These are phyloP conservation scores for Oncorhynchus kisutch DNA, from an alignment of 2,113 vertebrate species.

Conservation along the genomic window DNA sequence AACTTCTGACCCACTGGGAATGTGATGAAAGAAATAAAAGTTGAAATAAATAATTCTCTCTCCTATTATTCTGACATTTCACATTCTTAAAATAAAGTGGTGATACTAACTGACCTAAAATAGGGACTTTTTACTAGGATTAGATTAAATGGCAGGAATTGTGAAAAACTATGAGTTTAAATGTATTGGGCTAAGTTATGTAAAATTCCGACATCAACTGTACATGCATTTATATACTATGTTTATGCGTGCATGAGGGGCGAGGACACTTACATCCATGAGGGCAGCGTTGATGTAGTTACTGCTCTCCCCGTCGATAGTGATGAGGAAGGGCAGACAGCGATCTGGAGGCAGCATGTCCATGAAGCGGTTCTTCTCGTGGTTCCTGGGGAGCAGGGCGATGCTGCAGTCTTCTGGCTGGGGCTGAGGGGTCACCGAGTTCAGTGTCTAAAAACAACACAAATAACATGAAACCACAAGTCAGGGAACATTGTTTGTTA, in stretches of 20 bases:
- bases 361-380: slow-evolving; percentile 99
- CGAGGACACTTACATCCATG: slow-evolving; percentile 91
- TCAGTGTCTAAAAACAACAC: slow-evolving; percentile 82
- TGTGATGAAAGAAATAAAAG: too few relatives aligned
- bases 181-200: too few relatives aligned
- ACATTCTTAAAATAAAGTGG: too few relatives aligned
- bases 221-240: background rate
- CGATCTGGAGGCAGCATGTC: slow-evolving; percentile 97
- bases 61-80: too few relatives aligned
- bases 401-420: slow-evolving; percentile 99
- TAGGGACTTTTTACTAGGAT: too few relatives aligned
- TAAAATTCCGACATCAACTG: too few relatives aligned
- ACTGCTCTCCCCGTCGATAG: slow-evolving; percentile 97
- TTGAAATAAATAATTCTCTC: too few relatives aligned
- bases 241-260: background rate
- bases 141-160: too few relatives aligned
- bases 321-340: slow-evolving; percentile 99
- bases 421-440: slow-evolving; percentile 97
- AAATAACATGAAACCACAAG: background rate
- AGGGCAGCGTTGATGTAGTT: slow-evolving; percentile 99
- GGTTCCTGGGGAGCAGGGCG: slow-evolving; percentile 96
- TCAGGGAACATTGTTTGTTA: background rate
- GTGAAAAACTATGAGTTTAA: too few relatives aligned
- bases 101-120: too few relatives aligned
- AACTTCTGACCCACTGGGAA: too few relatives aligned